Evolutionary conservation across 2,888 invertebrate species (phyloP).

Genomic region (Agapostemon virescens): DNA sequence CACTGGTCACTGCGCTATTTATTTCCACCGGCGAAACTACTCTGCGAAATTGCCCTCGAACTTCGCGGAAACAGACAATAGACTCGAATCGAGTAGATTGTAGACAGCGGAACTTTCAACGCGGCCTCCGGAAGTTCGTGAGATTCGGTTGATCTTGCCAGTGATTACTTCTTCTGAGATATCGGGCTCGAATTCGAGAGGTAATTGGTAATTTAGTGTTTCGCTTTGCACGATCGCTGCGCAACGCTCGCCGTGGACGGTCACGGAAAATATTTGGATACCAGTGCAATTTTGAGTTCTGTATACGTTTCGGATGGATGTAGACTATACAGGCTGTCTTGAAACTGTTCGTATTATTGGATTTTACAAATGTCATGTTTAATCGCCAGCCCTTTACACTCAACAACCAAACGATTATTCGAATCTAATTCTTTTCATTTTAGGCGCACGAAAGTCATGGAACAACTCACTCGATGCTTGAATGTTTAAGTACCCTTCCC

Average conservation of each 20-base stretch:
- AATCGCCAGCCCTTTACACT: too few species aligned
- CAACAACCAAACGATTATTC: too few species aligned
- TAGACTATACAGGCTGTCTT: too few species aligned
- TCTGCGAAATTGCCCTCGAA: background rate
- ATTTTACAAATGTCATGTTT: too few species aligned
- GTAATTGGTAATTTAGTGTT: background rate
- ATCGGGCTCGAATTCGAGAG: background rate
- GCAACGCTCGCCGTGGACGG: background rate
- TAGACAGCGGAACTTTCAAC: background rate
- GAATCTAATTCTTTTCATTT: too few species aligned
- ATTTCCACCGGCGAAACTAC: background rate
- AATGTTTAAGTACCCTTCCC: too few species aligned
- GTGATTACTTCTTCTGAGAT: background rate
- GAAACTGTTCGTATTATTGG: too few species aligned
- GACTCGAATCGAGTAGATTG: background rate
- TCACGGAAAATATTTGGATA: background rate
- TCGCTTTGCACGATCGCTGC: background rate
- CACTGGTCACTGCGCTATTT: slow-evolving; percentile 3
- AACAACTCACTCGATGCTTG: too few species aligned
- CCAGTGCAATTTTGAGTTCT: background rate
- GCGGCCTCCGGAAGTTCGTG: background rate
- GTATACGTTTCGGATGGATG: background rate
- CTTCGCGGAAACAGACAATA: background rate
- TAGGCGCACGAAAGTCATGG: too few species aligned
- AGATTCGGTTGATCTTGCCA: background rate